These are phyloP conservation scores for Lytechinus variegatus DNA, from an alignment of 35 echinoderm and acorn worm genomes.

Conservation along the genomic window DNA sequence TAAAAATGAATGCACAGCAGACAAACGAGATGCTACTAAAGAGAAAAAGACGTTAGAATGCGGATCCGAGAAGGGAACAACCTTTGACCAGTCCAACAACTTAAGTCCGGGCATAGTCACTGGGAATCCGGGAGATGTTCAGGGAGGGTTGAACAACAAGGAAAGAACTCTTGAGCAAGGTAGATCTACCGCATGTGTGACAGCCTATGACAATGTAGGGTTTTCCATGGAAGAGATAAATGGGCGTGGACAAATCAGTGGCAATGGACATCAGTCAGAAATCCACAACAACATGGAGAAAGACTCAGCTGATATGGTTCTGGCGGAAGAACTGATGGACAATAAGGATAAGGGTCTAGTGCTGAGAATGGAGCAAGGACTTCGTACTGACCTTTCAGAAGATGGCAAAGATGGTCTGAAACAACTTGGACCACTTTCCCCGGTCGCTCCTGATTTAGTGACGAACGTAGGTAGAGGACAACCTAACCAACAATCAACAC, in stretches of 20 bases:
- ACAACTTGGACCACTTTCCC: background rate
- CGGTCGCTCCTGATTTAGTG: background rate
- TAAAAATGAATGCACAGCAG: background rate
- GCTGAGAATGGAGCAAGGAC: background rate
- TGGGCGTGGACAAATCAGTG: background rate
- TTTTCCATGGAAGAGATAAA: background rate
- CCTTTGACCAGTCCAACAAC: background rate
- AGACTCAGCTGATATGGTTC: background rate
- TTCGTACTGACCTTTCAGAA: background rate
- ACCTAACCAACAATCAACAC: background rate
- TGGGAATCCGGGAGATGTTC: too few species aligned
- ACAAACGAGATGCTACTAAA: background rate
- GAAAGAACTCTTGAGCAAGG: too few species aligned
- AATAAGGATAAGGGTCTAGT: background rate
- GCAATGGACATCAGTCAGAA: background rate
- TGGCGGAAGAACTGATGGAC: background rate
- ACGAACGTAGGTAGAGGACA: background rate
- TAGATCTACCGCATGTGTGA: background rate
- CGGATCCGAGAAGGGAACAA: background rate
- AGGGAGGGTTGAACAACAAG: too few species aligned
- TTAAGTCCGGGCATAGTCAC: too few species aligned
- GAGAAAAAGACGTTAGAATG: background rate
- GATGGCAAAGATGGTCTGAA: background rate
- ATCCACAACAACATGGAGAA: background rate
- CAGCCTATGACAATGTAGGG: background rate